Evolutionary conservation across 2,797 vertebrate genomes (phyloP).

Genomic region (Todus mexicanus): DNA sequence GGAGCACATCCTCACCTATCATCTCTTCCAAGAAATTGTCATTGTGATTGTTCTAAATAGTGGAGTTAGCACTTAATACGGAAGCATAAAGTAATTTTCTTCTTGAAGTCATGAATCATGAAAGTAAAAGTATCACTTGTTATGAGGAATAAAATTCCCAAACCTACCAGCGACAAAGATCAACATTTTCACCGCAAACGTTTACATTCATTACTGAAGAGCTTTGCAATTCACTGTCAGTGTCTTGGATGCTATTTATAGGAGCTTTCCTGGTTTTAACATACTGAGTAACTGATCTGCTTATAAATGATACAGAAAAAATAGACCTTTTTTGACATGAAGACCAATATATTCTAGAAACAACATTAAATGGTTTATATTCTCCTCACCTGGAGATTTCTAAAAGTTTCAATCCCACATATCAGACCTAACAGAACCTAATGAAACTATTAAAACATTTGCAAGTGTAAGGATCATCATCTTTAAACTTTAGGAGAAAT

Average conservation of each 20-base stretch:
- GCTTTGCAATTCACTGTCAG: neutral
- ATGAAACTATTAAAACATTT: neutral
- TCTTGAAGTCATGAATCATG: neutral
- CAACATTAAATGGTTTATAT: neutral
- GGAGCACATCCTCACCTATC: neutral
- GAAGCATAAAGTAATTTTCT: neutral
- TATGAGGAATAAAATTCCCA: neutral
- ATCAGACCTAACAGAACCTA: neutral
- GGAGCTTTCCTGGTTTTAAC: neutral
- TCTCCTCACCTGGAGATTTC: neutral
- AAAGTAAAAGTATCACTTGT: neutral
- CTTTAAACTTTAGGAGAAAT: neutral
- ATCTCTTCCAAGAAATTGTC: neutral
- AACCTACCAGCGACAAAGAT: neutral
- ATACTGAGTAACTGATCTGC: neutral
- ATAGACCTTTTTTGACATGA: neutral
- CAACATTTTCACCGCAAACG: neutral
- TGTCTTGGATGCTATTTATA: neutral
- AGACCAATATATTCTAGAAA: neutral
- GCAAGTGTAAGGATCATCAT: neutral
- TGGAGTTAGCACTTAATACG: neutral
- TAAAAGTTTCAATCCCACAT: neutral
- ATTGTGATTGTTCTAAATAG: neutral
- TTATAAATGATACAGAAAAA: neutral
- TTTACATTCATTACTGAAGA: neutral